Evolutionary conservation across 2,888 invertebrate species (phyloP), one percentile per base, ranked within the genome.

Genomic region (Drosophila longiperda): DNA sequence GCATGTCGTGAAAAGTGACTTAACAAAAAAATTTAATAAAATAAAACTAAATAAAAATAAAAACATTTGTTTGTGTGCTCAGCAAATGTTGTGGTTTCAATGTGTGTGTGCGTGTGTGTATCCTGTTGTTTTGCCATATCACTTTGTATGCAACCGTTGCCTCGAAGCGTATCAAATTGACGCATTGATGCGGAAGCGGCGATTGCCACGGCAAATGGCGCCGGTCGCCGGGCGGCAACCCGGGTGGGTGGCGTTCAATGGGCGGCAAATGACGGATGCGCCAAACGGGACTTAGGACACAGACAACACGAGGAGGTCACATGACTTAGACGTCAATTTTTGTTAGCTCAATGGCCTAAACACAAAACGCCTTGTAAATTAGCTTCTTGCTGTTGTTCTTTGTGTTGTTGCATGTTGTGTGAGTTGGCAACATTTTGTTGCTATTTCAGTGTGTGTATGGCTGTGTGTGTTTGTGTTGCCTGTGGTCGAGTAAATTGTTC

Each of bases 171-270:
- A 78, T 80, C 79, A 80, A 90, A 89, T 85, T 83, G 81, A 78
- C 79, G 86, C 89, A 91, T 74, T 87, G 87, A 86, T 90, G 91
- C 82, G 91, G 90, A 91, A 91, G 81, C 85, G 78, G 83, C 90
- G 91, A 91, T 91, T 91, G 90, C 80, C 89, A 83, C 73, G 78
- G 73, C 73, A 50, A 66, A 68, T 71, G 66, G 67, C 61, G 74
- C 52, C 36, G 53, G 50, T 45, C 50, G 36, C 26, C 38, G 8
- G 50, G 50, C n/a, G n/a, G 8, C 9, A 26, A 26, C 2, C 26
- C 26, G 26, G n/a, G 32, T n/a, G 26, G 1, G 12, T 6, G 12
- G 3, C 5, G n/a, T 15, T n/a, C 7, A 7, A 20, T 9, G 52
- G 26, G 34, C 60, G 68, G 57, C 60, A 69, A 73, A 76, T 73